Conservation (phyloP, 2,888 invertebrate genomes). For the Phalera bucephala region DNA sequence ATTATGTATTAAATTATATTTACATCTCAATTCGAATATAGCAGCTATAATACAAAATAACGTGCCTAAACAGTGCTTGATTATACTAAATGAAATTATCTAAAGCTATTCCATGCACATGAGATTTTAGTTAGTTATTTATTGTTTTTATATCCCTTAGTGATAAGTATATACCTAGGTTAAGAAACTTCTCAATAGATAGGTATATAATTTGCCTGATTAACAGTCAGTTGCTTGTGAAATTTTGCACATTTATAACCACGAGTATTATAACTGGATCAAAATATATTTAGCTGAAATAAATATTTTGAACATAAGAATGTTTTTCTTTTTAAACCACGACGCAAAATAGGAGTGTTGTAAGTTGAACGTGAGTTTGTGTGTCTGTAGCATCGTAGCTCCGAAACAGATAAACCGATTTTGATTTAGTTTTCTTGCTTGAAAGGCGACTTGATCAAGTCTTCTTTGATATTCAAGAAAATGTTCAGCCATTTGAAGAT, state of each 20-base stretch:
- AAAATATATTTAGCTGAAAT: constrained; percentile 21
- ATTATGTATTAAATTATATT: too few species aligned
- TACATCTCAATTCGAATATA: too few species aligned
- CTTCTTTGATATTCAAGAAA: too few species aligned
- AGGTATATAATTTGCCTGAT: constrained; percentile 13
- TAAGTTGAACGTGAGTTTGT: too few species aligned
- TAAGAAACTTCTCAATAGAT: constrained; percentile 25
- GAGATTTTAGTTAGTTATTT: constrained; percentile 16
- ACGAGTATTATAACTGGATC: constrained; percentile 16
- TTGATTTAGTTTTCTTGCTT: too few species aligned
- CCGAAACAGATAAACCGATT: too few species aligned
- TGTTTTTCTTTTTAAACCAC: background rate
- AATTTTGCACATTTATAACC: constrained; percentile 33
- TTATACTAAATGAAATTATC: constrained; percentile 31
- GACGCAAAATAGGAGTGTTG: too few species aligned
- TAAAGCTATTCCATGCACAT: constrained; percentile 25
- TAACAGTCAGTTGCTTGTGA: constrained; percentile 18
- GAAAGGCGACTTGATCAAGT: too few species aligned
- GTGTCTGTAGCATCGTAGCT: too few species aligned
- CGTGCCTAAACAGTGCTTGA: constrained; percentile 32
- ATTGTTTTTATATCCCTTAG: background rate
- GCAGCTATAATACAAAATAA: constrained; percentile 23
- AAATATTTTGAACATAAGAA: constrained; percentile 24
- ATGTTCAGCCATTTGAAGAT: too few species aligned
- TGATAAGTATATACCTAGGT: constrained; percentile 20